Base-by-base conservation (phyloP, 2,113 vertebrate genomes). In the Elaphurus davidianus region DNA sequence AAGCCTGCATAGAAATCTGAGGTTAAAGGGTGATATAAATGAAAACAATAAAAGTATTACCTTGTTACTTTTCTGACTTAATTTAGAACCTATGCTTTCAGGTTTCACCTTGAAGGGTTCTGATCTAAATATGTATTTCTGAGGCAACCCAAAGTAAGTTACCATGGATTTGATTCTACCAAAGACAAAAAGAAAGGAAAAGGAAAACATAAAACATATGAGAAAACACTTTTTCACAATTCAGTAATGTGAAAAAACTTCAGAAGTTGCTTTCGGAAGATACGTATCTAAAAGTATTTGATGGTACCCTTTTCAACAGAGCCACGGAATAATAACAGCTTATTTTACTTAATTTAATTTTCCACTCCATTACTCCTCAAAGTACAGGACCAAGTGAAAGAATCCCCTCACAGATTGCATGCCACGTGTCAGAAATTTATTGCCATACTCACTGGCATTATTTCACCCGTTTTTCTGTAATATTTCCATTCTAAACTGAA, bases 341-440 rank as follows among this genome's bases (percentile, higher is more conserved):
- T 86, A 71, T 95, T 96, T 94, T 86, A 71, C 90, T 94, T 97
- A 94, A 97, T 67, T 91, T 55, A 84, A 97, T 95, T 94, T 97
- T 91, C 87, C 59, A 92, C 5, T 89, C 40, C 95, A 62, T 95
- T 82, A 94, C 88, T 95, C 57, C 96, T 21, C 87, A 94, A 47
- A 52, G n/a, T 67, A 52, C 67, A 96, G 96, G 87, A 86, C 12
- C 4, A 85, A 96, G 74, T 79, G 88, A 94, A 98, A 90, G 30
- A 94, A 52, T 19, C 82, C 16, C 43, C 90, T 82, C 94, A 96
- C 81, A 96, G 87, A 43, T 2, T 27, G 36, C 33, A 97, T 71
- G 23, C 67, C 81, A 43, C 55, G 1, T 88, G 57, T 62, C 92
- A 90, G 40, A 96, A 90, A 76, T 81, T 9, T 94, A 83, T 79